phyloP scores from a whole-genome alignment of 2,888 invertebrate species.

The Anoncus sp. region DNA sequence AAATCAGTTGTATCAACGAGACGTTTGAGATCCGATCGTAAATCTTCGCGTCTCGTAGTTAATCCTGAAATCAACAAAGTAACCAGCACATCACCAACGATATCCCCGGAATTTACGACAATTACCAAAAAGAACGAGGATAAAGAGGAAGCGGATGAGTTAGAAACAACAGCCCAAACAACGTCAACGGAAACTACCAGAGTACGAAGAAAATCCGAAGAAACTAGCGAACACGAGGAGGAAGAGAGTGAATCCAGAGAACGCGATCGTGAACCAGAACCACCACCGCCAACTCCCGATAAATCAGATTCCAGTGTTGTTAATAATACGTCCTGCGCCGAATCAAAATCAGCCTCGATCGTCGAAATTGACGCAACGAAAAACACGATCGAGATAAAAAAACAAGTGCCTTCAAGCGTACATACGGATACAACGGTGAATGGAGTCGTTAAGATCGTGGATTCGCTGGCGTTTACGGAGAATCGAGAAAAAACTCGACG shows the following conservation, averaged over 20 bases:
- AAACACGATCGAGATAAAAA: neutral
- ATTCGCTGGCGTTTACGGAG: conserved; percentile 41
- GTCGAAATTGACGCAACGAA: neutral
- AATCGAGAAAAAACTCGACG: conserved; percentile 30
- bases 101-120: too few species aligned
- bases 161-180: neutral
- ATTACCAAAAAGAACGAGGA: conserved; percentile 34
- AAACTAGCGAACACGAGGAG: conserved; percentile 63
- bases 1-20: conserved; percentile 72
- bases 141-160: conserved; percentile 47
- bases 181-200: conserved; percentile 33
- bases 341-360: conserved; percentile 13
- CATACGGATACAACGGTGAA: too few species aligned
- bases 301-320: conserved; percentile 73
- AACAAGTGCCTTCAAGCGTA: too few species aligned
- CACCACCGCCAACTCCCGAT: conserved; percentile 76
- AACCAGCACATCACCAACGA: neutral
- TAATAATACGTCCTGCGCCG: neutral
- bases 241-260: conserved; percentile 76
- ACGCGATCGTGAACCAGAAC: conserved; percentile 80
- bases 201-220: conserved; percentile 57
- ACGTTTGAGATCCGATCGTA: conserved; percentile 72
- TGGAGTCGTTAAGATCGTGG: neutral
- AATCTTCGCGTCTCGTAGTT: conserved; percentile 38
- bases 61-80: conserved; percentile 50